Percentiles rank a stretch among this genome's conserved stretches.
These are phyloP conservation scores for Ophion costatus DNA, from an alignment of 2,888 invertebrate species.

Conservation along the genomic window DNA sequence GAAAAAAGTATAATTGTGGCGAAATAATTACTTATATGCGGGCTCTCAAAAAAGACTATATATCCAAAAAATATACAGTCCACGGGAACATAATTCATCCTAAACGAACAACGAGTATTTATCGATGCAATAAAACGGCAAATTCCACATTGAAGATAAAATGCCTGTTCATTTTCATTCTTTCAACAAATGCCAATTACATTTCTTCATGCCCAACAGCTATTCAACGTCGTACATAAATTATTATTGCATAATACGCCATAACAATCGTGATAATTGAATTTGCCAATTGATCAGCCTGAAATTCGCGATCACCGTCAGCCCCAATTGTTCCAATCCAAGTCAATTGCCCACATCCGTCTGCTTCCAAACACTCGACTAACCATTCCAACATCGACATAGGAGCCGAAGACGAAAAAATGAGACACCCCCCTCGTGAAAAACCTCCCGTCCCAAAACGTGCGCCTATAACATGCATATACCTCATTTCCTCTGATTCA, in stretches of 20 bases:
- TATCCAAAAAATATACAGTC: no score
- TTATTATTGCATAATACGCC: neutral
- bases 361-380: neutral
- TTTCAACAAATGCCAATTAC: neutral
- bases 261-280: neutral
- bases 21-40: no score
- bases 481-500: neutral
- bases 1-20: no score
- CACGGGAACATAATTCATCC: neutral
- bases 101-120: neutral
- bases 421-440: constrained; percentile 70
- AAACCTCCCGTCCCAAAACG: constrained; percentile 28
- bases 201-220: neutral
- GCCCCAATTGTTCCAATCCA: neutral
- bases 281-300: neutral
- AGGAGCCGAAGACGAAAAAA: constrained; percentile 72
- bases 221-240: neutral
- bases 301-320: neutral
- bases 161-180: neutral
- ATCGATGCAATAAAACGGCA: neutral
- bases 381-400: constrained; percentile 24
- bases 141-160: neutral
- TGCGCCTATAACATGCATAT: constrained; percentile 18
- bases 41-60: no score
- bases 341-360: neutral